These are phyloP conservation scores for Limnodromus scolopaceus DNA, from an alignment of 2,797 vertebrate species.

Conservation along the genomic window DNA sequence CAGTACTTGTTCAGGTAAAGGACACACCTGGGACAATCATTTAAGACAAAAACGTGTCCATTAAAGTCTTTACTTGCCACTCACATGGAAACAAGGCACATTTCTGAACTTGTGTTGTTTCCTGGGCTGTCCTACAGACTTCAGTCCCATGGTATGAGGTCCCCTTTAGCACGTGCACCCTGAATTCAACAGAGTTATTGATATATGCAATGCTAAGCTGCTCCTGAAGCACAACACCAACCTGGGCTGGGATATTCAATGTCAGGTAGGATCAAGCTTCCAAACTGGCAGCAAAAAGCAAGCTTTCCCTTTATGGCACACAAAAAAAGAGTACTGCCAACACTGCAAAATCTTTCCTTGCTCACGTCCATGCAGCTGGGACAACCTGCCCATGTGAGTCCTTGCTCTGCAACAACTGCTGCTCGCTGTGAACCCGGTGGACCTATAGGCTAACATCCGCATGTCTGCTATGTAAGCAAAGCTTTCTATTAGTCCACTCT, in stretches of 20 bases:
- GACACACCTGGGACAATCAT: background rate
- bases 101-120: background rate
- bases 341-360: background rate
- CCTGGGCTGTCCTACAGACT: background rate
- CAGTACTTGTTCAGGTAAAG: background rate
- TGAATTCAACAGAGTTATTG: background rate
- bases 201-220: background rate
- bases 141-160: too few relatives aligned
- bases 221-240: background rate
- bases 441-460: background rate
- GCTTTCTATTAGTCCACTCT: background rate
- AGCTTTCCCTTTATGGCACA: background rate
- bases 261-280: background rate
- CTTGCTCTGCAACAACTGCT: background rate
- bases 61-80: background rate
- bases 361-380: background rate
- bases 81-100: background rate
- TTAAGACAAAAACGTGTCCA: background rate
- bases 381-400: background rate
- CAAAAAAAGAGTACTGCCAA: background rate
- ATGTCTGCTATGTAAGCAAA: rapidly evolving
- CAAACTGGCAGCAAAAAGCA: background rate
- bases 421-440: background rate
- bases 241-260: background rate
- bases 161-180: too few relatives aligned